phyloP scores from a whole-genome alignment of 2,113 vertebrate species.

The Cryptomyrus ogoouensis region DNA sequence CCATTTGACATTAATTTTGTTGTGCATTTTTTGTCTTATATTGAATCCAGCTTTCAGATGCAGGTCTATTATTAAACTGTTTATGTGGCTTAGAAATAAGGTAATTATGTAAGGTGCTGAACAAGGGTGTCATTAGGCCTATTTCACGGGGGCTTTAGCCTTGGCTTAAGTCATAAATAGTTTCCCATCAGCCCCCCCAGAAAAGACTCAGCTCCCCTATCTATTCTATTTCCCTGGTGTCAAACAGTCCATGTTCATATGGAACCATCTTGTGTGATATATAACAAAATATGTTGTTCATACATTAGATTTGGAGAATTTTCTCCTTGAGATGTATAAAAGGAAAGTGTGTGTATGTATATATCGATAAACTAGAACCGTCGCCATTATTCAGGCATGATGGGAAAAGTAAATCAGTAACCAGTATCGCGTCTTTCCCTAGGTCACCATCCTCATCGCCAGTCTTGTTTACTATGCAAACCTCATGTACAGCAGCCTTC shows the following conservation, averaged over 20 bases:
- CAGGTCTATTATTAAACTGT: not conserved
- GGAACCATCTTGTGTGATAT: not conserved
- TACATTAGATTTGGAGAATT: not conserved
- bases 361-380: not conserved
- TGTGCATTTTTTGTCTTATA: slow-evolving; percentile 3
- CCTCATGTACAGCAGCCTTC: slow-evolving; percentile 40
- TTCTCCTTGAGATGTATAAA: not conserved
- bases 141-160: too few species aligned
- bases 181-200: too few species aligned
- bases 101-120: not conserved
- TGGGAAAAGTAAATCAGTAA: not conserved
- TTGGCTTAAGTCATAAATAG: too few species aligned
- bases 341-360: not conserved
- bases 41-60: not conserved
- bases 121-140: not conserved
- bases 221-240: too few species aligned
- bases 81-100: not conserved
- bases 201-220: too few species aligned
- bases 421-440: slow-evolving; percentile 3
- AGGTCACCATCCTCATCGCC: slow-evolving; percentile 46
- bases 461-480: slow-evolving; percentile 42
- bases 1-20: not conserved
- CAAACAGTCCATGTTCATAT: not conserved
- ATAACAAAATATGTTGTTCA: not conserved
- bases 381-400: not conserved